Base-by-base conservation (phyloP, 2,888 invertebrate genomes). In the Meganola albula region DNA sequence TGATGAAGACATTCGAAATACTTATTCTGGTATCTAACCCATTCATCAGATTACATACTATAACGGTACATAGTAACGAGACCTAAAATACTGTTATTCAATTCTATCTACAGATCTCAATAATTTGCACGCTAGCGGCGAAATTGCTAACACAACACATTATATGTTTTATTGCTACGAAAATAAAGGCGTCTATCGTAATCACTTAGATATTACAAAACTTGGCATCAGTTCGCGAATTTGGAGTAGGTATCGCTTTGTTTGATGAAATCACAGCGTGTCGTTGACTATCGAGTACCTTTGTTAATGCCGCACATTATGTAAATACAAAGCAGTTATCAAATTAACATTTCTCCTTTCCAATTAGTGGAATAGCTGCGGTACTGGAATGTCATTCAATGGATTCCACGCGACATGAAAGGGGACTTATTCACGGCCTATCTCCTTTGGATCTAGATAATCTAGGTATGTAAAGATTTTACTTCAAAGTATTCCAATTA, bases 331-430 rank as follows among this genome's bases (percentile, higher is more conserved):
- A 43, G 39, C 43, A 45, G 59, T 65, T 62, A 62, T 63, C 62
- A 67, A 71, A 72, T 68, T 64, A 62, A 67, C 56, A 63, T 57
- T 61, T 59, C 53, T 55, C 46, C 53, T 44, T 43, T 58, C 62
- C 63, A 68, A 72, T 70, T 71, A 69, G 61, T 51, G 55, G 44
- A 51, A 58, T 53, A 63, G 51, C 48, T 22, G 49, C 38, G 52
- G 51, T 56, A 60, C 49, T 53, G 50, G 32, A 50, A 33, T 28
- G 12, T 23, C 14, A 40, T 45, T 45, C 49, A 45, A 45, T 45
- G 34, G 31, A 48, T 45, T 38, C 29, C 38, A 26, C 38, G 25
- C 24, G 12, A 49, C 49, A 44, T 45, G 34, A 45, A 45, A 39
- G 30, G 31, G 34, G 11, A 28, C 49, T 52, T 55, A 51, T 54